Conservation (phyloP, 2,888 invertebrate genomes). For the Sarcophaga caerulescens region DNA sequence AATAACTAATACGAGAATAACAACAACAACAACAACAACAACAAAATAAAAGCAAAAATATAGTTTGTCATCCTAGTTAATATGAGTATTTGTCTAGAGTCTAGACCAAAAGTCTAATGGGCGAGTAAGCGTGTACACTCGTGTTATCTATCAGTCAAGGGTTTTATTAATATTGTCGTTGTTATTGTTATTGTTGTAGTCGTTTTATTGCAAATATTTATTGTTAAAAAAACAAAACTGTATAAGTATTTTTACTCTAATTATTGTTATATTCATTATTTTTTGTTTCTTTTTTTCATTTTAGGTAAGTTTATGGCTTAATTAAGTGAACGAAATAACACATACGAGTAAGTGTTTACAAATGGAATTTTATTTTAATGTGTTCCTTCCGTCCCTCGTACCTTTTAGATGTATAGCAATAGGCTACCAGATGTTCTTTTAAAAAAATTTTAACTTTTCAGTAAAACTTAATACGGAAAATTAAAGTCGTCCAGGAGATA, state of each 20-base stretch:
- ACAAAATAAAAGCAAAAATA: background rate
- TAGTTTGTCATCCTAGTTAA: background rate
- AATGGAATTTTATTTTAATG: too few species aligned
- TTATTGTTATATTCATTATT: background rate
- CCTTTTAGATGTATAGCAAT: too few species aligned
- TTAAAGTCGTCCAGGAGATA: too few species aligned
- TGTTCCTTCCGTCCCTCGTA: too few species aligned
- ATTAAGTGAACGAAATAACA: background rate
- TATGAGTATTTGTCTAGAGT: background rate
- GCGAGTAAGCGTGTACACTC: background rate
- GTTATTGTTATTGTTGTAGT: background rate
- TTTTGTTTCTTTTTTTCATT: conserved; percentile 21
- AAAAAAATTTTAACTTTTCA: too few species aligned
- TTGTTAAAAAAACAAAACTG: background rate
- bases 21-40: background rate
- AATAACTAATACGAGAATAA: too few species aligned
- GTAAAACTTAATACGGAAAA: too few species aligned
- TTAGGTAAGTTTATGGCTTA: conserved; percentile 14
- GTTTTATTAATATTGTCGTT: background rate
- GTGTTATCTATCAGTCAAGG: conserved; percentile 22
- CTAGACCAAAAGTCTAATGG: conserved; percentile 43
- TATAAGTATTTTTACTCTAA: too few species aligned
- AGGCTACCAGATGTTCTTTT: too few species aligned
- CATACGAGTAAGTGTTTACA: too few species aligned
- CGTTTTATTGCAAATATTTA: background rate